Evolutionary conservation across 1,140 invertebrate species (phyloP).

Genomic region (Mamestra configurata): DNA sequence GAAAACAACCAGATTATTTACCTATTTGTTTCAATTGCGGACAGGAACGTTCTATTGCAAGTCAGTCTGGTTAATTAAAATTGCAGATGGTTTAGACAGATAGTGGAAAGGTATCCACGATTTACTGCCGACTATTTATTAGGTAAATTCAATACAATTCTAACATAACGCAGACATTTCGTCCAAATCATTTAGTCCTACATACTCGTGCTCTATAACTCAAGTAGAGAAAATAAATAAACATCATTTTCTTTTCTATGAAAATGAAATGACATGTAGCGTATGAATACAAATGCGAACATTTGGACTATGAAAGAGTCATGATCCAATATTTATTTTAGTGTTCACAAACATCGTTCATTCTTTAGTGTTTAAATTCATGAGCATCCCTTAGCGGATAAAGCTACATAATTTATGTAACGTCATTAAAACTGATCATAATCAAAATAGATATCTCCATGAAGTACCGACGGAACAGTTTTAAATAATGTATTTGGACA

Average conservation of each 20-base stretch:
- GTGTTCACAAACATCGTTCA: background rate
- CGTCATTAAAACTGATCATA: conserved; percentile 31
- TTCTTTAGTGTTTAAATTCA: background rate
- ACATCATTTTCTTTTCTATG: background rate
- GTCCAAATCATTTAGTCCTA: no score
- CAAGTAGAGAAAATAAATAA: background rate
- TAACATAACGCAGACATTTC: no score
- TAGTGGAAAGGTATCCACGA: background rate
- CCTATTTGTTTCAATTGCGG: background rate
- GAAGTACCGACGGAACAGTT: conserved; percentile 2
- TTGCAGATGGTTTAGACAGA: background rate
- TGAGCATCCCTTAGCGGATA: conserved; percentile 2
- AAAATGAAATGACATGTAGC: background rate
- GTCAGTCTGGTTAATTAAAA: background rate
- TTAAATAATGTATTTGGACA: conserved; percentile 35
- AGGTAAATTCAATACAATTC: background rate
- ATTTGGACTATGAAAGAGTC: conserved; percentile 13
- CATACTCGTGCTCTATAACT: background rate
- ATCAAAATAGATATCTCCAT: conserved; percentile 38
- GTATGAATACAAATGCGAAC: conserved; percentile 7
- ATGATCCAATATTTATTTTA: conserved; percentile 25
- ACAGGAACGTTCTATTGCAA: conserved; percentile 3
- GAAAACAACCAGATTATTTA: conserved; percentile 13
- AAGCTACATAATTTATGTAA: conserved; percentile 32
- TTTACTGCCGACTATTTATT: background rate